Conservation (phyloP, 2,888 invertebrate species). For the Gastrophysa polygoni region DNA sequence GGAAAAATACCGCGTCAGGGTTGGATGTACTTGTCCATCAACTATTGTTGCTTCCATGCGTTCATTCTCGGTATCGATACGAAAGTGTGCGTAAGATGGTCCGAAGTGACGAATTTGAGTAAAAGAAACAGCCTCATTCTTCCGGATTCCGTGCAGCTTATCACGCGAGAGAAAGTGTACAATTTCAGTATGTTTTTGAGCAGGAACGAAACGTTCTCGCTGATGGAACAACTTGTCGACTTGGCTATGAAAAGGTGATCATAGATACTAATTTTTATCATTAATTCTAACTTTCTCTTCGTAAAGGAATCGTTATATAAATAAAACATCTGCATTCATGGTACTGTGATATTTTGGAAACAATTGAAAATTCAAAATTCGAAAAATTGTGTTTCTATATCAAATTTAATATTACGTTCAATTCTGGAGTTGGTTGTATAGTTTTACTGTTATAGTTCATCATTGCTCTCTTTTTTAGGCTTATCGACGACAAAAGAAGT, state of each 20-base stretch:
- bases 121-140: constrained; percentile 79
- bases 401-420: no score
- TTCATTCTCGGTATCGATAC: constrained; percentile 92
- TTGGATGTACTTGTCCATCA: constrained; percentile 95
- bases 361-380: no score
- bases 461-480: constrained; percentile 62
- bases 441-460: no score
- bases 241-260: constrained; percentile 88
- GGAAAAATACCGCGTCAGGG: constrained; percentile 94
- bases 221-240: constrained; percentile 96
- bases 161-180: constrained; percentile 84
- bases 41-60: constrained; percentile 95
- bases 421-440: no score
- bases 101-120: constrained; percentile 81
- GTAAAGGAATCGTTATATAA: no score
- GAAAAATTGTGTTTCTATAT: no score
- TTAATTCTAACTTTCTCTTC: no score
- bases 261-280: neutral
- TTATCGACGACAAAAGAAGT: constrained; percentile 90
- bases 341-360: no score
- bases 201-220: constrained; percentile 84
- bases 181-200: constrained; percentile 91
- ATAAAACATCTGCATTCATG: no score
- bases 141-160: constrained; percentile 85
- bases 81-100: constrained; percentile 85